Evolutionary conservation across 2,113 vertebrate species (phyloP), one percentile per base, ranked within the genome.

Genomic region (Albula goreensis): DNA sequence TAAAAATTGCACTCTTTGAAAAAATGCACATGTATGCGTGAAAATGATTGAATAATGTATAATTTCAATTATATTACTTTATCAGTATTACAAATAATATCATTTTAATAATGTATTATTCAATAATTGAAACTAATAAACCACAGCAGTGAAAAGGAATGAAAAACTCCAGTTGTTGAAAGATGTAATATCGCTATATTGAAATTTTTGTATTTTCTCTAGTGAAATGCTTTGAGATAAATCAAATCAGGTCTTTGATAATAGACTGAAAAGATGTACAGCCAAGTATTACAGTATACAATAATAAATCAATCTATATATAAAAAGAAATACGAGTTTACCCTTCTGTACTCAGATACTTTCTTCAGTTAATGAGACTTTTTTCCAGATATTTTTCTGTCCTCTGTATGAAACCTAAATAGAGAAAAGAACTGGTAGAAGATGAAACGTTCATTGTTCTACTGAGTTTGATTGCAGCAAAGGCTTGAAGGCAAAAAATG

Each of bases 371-470:
- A 57, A 51, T 22, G 17, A 49, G 11, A 6, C 41, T 56, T 57
- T 41, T 80, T 88, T 17, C 22, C 60, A 31, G 74, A 82, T 19
- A 50, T 60, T 85, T 83, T 85, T 82, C 80, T 85, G 25, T 83
- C 51, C 13, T 15, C 48, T 78, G 15, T 50, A 19, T 31, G 77
- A 70, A 66, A 31, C 52, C 9, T 22, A 86, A 77, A 13, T 52
- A 56, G 77, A 60, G 66, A 11, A 63, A 78, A 78, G 22, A 78
- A 25, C 50, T 85, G 50, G 79, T 74, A 85, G 85, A 84, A 86
- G 86, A 89, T 85, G 70, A 87, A 82, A 82, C 50, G 50, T 63
- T 81, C 57, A 87, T 81, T 86, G 85, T 85, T 86, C 83, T 79
- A 80, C 56, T 87, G 53, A 81, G 81, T 83, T 86, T 83, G 70